Evolutionary conservation across 2,797 vertebrate species (phyloP), one percentile per base, ranked within the genome.

Genomic region (Chelon auratus): DNA sequence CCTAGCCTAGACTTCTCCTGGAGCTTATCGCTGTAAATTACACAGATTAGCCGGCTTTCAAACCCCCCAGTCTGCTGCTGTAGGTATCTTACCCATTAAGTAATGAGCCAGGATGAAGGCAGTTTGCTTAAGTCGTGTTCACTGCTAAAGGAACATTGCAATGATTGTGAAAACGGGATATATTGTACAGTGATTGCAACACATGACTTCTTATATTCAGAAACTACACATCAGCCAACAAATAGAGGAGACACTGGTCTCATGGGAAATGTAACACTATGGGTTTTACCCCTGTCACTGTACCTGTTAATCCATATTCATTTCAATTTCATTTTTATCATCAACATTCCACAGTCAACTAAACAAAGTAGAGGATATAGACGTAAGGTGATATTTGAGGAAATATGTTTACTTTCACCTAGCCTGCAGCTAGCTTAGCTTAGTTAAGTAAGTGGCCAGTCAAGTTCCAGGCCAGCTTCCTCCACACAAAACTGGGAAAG

Each of bases 1-100:
- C 82, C 60, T 76, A 70, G 75, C 65, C 57, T 20, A 55, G 40
- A 75, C 75, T 73, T 66, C 70, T 59, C 18, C 56, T 58, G 75
- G 72, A 78, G 84, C 77, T 92, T 82, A 90, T 86, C 62, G 60
- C 70, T 72, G 69, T 57, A 75, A 84, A 45, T 88, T 90, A 68
- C 61, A 71, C 72, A 89, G 91, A 93, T 92, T 90, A 93, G 3
- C 68, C 67, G 74, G 74, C 74, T 88, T 69, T 83, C 60, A 42
- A 20, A 12, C 75, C 87, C 80, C 82, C 83, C 47, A 52, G 17
- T 14, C 48, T 61, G 69, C 71, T 62, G 43, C 72, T 83, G 71
- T 68, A 75, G 62, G 24, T 78, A 77, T 84, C 67, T 48, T 65
- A 70, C 56, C 84, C 81, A 88, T 92, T 89, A 82, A 72, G 85